Conservation (phyloP, 2,797 vertebrate genomes). For the Acanthurus tractus region DNA sequence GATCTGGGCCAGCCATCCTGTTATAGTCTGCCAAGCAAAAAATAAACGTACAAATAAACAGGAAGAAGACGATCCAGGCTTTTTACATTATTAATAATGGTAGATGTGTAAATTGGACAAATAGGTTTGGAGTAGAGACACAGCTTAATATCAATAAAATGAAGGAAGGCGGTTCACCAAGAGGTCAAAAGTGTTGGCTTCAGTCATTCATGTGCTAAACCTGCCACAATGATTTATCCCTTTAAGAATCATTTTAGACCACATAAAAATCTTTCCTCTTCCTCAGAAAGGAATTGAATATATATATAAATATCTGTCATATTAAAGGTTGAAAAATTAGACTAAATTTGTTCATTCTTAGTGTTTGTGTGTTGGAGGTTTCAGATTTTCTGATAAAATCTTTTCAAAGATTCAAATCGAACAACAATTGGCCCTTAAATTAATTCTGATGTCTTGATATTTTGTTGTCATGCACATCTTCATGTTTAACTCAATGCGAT, state of each 20-base stretch:
- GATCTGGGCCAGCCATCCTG: not conserved
- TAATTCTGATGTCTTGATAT: not conserved
- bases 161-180: not conserved
- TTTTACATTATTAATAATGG: not conserved
- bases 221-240: not conserved
- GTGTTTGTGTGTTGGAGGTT: not conserved
- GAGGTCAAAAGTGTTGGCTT: too few species aligned
- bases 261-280: not conserved
- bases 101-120: not conserved
- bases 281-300: not conserved
- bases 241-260: not conserved
- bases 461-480: not conserved
- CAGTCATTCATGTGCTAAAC: too few species aligned
- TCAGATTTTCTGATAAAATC: not conserved
- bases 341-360: not conserved
- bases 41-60: not conserved
- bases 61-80: not conserved
- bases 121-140: not conserved
- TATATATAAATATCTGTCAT: not conserved
- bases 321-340: not conserved
- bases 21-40: not conserved
- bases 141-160: not conserved
- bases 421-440: not conserved
- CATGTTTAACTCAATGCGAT: not conserved
- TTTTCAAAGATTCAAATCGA: too few species aligned